phyloP scores from a whole-genome alignment of 2,113 vertebrate genomes.

The Taxidea taxus region DNA sequence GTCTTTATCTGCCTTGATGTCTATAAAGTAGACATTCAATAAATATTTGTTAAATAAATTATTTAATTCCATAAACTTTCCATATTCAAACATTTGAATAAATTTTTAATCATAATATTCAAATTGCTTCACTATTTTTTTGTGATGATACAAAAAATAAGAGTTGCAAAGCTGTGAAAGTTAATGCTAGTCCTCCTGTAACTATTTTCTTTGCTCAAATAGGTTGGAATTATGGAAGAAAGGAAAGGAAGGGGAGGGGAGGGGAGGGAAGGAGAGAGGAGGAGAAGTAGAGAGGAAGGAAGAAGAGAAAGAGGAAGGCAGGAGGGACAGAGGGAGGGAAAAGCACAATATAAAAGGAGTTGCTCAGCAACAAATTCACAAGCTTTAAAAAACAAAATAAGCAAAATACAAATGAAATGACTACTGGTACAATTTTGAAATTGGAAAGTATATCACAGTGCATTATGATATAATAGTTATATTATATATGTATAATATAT shows the following conservation, averaged over 20 bases:
- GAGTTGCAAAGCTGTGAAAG: not conserved
- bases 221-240: not conserved
- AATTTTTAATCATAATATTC: not conserved
- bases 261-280: not conserved
- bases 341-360: not conserved
- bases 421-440: not conserved
- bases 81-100: not conserved
- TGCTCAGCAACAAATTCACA: not conserved
- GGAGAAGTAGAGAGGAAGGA: not conserved
- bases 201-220: not conserved
- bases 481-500: too few relatives aligned
- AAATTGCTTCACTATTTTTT: not conserved
- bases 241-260: not conserved
- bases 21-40: not conserved
- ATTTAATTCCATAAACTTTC: not conserved
- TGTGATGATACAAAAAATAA: not conserved
- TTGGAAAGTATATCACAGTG: not conserved
- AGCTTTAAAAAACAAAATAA: not conserved
- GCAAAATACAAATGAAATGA: not conserved
- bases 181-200: not conserved
- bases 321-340: not conserved
- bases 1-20: too few relatives aligned
- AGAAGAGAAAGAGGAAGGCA: not conserved
- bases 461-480: not conserved
- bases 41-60: not conserved